phyloP scores from a whole-genome alignment of 2,113 vertebrate genomes.

The Oreocharis arfaki region DNA sequence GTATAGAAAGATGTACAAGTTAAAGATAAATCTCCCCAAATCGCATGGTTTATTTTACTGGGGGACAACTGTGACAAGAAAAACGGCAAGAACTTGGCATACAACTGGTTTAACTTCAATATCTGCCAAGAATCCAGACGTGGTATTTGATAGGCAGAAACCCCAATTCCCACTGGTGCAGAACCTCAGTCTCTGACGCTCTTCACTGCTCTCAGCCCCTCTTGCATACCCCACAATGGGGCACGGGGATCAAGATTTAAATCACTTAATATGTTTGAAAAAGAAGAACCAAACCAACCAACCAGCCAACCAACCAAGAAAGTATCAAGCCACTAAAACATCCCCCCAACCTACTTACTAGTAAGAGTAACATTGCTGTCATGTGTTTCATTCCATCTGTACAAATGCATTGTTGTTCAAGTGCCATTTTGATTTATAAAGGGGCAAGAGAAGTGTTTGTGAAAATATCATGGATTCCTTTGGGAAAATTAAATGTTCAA shows the following conservation, averaged over 20 bases:
- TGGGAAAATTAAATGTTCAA: not conserved
- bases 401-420: not conserved
- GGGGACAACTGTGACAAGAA: not conserved
- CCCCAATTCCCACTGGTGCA: not conserved
- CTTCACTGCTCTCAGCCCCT: not conserved
- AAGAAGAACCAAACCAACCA: not conserved
- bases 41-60: not conserved
- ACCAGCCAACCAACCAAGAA: not conserved
- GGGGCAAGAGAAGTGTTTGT: not conserved
- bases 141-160: not conserved
- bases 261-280: not conserved
- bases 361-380: not conserved
- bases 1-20: not conserved
- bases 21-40: not conserved
- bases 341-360: not conserved
- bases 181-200: not conserved
- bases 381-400: not conserved
- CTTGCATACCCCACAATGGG: fast-evolving
- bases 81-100: not conserved
- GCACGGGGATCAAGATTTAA: not conserved
- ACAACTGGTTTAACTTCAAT: not conserved
- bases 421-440: not conserved
- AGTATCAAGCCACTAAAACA: not conserved
- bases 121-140: not conserved
- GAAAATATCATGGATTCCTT: not conserved